A percentile compares a stretch with the other conserved stretches of the same genome.
Conservation (phyloP, 1,140 invertebrate species). For the Bombus affinis region DNA sequence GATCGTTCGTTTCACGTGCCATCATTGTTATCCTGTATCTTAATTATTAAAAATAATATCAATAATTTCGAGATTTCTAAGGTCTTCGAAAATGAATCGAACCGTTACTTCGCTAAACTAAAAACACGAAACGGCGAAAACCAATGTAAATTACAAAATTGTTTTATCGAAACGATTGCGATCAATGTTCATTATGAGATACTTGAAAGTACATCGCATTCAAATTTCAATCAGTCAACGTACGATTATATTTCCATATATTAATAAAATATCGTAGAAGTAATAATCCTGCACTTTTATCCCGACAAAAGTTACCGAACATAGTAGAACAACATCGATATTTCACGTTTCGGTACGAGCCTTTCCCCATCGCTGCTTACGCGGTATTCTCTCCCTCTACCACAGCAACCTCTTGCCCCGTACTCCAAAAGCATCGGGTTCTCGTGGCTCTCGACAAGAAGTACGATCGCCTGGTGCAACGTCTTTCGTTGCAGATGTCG, state of each 20-base stretch:
- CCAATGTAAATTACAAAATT: background rate
- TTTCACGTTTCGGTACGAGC: background rate
- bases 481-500: slow-evolving; percentile 42
- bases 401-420: slow-evolving; percentile 26
- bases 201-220: background rate
- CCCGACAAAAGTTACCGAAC: background rate
- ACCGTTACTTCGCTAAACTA: too few relatives aligned
- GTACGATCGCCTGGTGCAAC: slow-evolving; percentile 39
- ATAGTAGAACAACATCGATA: background rate
- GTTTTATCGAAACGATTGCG: background rate
- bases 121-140: background rate
- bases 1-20: background rate
- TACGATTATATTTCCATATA: background rate
- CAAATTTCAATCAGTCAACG: background rate
- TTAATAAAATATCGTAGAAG: background rate
- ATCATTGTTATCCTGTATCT: background rate
- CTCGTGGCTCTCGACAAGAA: slow-evolving; percentile 35
- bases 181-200: background rate
- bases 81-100: background rate
- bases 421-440: slow-evolving; percentile 23
- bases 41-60: background rate
- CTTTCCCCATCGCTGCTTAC: background rate
- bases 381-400: background rate
- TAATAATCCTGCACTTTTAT: background rate
- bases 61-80: background rate